phyloP scores from a whole-genome alignment of 2,797 vertebrate species.

The Melanogrammus aeglefinus region DNA sequence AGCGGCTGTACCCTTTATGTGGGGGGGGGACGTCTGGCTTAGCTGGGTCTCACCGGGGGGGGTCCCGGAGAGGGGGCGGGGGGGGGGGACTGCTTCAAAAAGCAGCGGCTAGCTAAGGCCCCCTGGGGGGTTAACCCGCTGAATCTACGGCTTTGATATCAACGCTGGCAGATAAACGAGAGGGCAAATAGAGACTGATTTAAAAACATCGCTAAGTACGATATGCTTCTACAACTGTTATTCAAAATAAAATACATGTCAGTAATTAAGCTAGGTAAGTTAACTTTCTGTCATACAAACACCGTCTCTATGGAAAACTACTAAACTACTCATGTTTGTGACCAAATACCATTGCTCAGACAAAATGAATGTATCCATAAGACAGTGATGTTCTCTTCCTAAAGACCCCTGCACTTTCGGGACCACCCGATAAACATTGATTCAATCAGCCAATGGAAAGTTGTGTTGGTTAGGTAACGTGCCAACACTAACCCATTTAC shows the following conservation, averaged over 20 bases:
- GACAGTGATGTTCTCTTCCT: background rate
- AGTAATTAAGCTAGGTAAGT: no score
- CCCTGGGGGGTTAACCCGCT: background rate
- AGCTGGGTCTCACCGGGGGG: conserved; percentile 36
- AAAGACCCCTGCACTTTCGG: conserved; percentile 10
- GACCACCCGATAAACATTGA: conserved; percentile 22
- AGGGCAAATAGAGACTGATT: background rate
- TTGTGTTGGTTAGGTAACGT: conserved; percentile 35
- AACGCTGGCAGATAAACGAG: background rate
- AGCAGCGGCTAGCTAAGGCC: conserved; percentile 12
- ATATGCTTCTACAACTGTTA: background rate
- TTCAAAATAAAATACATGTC: background rate
- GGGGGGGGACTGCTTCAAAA: conserved; percentile 50
- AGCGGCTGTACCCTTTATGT: conserved; percentile 48
- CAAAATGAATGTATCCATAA: background rate
- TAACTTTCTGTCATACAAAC: no score
- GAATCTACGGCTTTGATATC: conserved; percentile 4
- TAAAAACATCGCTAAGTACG: background rate
- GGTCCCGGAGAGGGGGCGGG: conserved; percentile 30
- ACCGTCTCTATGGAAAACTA: background rate
- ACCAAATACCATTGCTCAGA: no score
- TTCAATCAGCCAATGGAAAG: conserved; percentile 26
- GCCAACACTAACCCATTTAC: conserved; percentile 40
- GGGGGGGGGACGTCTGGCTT: conserved; percentile 29
- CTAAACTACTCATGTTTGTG: background rate